These are phyloP conservation scores for Larimichthys crocea DNA, from an alignment of 2,113 vertebrate species.

Conservation along the genomic window DNA sequence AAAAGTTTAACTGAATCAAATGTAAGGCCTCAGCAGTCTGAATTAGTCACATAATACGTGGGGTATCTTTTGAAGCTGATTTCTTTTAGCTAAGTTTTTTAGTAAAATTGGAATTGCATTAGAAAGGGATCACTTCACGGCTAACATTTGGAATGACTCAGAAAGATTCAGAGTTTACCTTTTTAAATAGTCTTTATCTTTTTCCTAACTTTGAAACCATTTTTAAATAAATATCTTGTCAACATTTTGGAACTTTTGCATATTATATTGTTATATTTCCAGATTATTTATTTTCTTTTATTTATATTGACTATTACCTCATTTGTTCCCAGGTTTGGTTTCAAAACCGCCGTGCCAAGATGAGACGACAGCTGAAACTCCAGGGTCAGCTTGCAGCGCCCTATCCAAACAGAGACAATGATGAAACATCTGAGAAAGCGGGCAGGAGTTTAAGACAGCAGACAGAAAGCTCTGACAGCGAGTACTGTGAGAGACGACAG, in stretches of 20 bases:
- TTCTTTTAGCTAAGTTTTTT: background rate
- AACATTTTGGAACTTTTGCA: no score
- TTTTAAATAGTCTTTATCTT: background rate
- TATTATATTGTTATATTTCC: no score
- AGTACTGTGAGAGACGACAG: conserved; percentile 70
- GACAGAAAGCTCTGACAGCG: conserved; percentile 58
- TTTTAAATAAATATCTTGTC: no score
- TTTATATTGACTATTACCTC: background rate
- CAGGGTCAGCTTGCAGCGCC: conserved; percentile 70
- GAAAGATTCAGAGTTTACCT: background rate
- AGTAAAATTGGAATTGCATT: background rate
- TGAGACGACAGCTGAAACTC: conserved; percentile 87
- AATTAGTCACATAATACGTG: background rate
- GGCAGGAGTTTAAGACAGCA: conserved; percentile 45
- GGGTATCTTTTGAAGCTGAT: background rate
- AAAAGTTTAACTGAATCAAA: background rate
- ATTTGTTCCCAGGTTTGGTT: conserved; percentile 86
- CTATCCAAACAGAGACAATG: conserved; percentile 49
- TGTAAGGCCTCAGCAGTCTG: background rate
- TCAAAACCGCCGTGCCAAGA: conserved; percentile 89
- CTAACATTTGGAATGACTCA: background rate
- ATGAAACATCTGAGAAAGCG: conserved; percentile 25
- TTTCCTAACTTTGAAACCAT: background rate
- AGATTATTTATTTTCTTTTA: background rate
- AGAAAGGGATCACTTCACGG: background rate